A percentile compares a stretch with the other conserved stretches of the same genome.
These are phyloP conservation scores for Miniopterus natalensis DNA, from an alignment of 2,113 vertebrate genomes.

Conservation along the genomic window DNA sequence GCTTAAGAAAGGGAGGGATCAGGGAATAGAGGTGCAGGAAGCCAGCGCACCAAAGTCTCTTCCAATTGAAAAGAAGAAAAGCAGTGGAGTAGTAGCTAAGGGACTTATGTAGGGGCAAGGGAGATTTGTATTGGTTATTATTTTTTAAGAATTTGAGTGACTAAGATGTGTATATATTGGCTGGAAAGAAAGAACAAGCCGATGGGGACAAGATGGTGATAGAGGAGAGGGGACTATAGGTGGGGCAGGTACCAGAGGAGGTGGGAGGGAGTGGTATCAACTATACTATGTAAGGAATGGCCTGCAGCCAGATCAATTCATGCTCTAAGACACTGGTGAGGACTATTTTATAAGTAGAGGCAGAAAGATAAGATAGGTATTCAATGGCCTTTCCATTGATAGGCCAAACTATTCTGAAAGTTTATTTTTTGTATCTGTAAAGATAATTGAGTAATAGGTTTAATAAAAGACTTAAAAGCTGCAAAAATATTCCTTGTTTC, in stretches of 20 bases:
- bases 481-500: not conserved
- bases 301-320: not conserved
- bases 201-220: not conserved
- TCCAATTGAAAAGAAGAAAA: not conserved
- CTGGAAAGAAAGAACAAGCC: not conserved
- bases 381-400: not conserved
- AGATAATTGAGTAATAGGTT: not conserved
- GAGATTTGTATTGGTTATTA: not conserved
- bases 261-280: not conserved
- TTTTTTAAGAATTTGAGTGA: not conserved
- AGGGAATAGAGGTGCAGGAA: not conserved
- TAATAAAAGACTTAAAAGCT: not conserved
- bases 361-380: not conserved
- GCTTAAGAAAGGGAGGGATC: not conserved
- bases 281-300: not conserved
- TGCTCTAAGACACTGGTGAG: not conserved
- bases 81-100: not conserved
- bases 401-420: not conserved
- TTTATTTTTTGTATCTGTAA: not conserved
- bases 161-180: not conserved
- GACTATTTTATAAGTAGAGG: not conserved
- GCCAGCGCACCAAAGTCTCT: not conserved
- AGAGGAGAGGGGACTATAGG: not conserved
- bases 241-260: not conserved
- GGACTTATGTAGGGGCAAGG: not conserved